Evolutionary conservation across 2,797 vertebrate genomes (phyloP).

Genomic region (Odontamblyopus lacepedii): DNA sequence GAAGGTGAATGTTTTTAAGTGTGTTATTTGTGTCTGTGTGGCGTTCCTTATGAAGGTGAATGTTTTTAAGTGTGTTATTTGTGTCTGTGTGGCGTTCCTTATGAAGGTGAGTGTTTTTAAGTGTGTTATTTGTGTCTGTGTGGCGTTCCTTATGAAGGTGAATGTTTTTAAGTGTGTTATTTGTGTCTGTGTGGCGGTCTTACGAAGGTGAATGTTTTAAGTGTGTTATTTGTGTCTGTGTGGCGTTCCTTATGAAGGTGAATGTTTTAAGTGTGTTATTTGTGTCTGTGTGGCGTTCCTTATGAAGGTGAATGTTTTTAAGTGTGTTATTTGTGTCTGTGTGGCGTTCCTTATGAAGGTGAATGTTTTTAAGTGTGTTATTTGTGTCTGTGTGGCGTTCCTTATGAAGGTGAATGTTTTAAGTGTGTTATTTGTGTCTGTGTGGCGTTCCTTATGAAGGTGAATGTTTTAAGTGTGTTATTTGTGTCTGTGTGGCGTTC

Average conservation of each 20-base stretch:
- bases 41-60: too few relatives aligned
- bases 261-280: conserved; percentile 35
- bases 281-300: conserved; percentile 57
- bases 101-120: too few relatives aligned
- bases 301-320: conserved; percentile 87
- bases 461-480: too few relatives aligned
- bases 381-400: too few relatives aligned
- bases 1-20: too few relatives aligned
- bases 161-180: conserved; percentile 37
- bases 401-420: too few relatives aligned
- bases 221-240: background rate
- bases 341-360: conserved; percentile 85
- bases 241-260: conserved; percentile 85
- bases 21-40: too few relatives aligned
- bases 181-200: conserved; percentile 56
- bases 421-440: too few relatives aligned
- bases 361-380: conserved; percentile 31
- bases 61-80: too few relatives aligned
- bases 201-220: conserved; percentile 86
- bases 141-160: conserved; percentile 85
- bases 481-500: too few relatives aligned
- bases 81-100: too few relatives aligned
- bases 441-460: too few relatives aligned
- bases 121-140: background rate
- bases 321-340: background rate